Evolutionary conservation across 2,113 vertebrate genomes (phyloP), one percentile per base, ranked within the genome.

Genomic region (Eclectus roratus): DNA sequence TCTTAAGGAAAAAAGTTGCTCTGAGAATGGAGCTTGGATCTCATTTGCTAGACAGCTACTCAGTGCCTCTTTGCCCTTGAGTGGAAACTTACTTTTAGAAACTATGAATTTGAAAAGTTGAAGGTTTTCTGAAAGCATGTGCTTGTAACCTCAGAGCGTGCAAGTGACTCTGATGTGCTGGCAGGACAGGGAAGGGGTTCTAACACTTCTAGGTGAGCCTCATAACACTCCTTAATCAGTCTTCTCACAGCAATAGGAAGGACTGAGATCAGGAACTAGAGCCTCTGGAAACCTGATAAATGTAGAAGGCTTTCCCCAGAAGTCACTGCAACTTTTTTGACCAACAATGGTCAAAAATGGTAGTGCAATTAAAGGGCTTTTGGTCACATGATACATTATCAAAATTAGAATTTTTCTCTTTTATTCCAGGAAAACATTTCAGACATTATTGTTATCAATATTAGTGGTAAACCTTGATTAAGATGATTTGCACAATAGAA

Each of bases 381-480:
- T 91, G 61, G 90, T 96, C 69, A 53, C 7, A 31, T 64, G 39
- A 29, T 85, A 76, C 50, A 89, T 95, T 96, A 97, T 85, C 66
- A 96, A 97, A 96, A 97, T 96, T 63, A 95, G 72, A 94, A 53
- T 82, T 94, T 82, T 93, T 85, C 76, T 96, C 52, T 97, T 96
- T 96, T 80, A 92, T 97, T 96, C 96, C 92, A 91, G 85, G 93
- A 97, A 98, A 97, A 85, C 85, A 76, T 96, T 95, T 96, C 88
- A 89, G 95, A 88, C 15, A 37, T 91, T 82, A 60, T 94, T 81
- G 82, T 88, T 93, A 87, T 95, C 79, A 69, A 85, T 88, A 79
- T 70, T 94, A 89, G 79, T 49, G 23, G 77, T 66, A 73, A 95
- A 72, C 64, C 83, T 91, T 91, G 55, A 96, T 95, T 86, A 96